Evolutionary conservation across 1,140 invertebrate species (phyloP), one percentile per base, ranked within the genome.

Genomic region (Nylanderia fulva): DNA sequence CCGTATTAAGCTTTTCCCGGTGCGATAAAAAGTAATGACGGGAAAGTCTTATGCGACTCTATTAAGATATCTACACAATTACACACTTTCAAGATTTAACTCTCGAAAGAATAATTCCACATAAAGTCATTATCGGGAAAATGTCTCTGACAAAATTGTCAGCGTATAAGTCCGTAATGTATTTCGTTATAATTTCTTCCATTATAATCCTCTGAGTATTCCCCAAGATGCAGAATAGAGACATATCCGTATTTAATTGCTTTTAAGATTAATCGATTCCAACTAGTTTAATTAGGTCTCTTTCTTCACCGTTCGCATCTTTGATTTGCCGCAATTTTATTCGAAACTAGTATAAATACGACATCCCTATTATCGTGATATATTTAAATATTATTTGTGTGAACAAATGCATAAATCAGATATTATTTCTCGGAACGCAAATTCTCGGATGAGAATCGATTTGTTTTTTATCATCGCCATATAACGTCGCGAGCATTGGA

Each of bases 401-500:
- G 29, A 3, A n/a, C n/a, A 18, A n/a, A 18, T 29, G 15, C 29
- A 54, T 68, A 68, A 66, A 79, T 79, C 29, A 29, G 29, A 8
- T 29, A 42, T 66, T 68, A 36, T 29, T 66, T 13, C 42, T 66
- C n/a, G 29, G 52, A 75, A 42, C 33, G 8, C n/a, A n/a, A n/a
- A n/a, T n/a, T n/a, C n/a, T n/a, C 58, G 27, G 0, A 4, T 15
- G 11, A 56, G 33, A 88, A 84, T 84, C 60, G 64, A 84, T 87
- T 88, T 72, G 36, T 74, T 71, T 48, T 87, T 76, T 76, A 64
- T 21, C 36, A 29, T 29, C n/a, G 24, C 5, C 72, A n/a, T 36
- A 9, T 33, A 48, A 21, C n/a, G 36, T n/a, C 24, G 54, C 71
- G 45, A 86, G 75, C 68, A 84, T 87, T 84, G 80, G 69, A 86